A percentile compares a stretch with the other conserved stretches of the same genome.
Conservation (phyloP, 23 tunicate genomes). For the Trididemnum nubilum region DNA sequence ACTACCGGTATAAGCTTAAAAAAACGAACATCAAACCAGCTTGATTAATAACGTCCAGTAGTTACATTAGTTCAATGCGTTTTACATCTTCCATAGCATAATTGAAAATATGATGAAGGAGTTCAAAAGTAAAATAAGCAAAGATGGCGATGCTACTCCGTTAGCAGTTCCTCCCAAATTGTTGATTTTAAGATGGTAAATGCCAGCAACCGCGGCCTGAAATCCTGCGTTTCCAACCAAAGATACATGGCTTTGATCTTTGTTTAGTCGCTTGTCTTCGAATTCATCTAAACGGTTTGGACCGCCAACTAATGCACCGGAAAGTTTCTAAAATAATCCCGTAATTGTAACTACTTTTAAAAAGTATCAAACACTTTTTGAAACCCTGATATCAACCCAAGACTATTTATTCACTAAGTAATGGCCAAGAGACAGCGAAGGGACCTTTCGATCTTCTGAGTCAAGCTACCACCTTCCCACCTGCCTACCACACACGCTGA, state of each 20-base stretch:
- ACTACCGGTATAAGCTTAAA: too few relatives aligned
- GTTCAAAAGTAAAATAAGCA: too few relatives aligned
- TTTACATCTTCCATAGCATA: not conserved
- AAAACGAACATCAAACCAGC: too few relatives aligned
- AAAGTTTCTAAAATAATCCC: constrained; percentile 42
- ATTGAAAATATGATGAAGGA: not conserved
- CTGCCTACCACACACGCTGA: too few relatives aligned
- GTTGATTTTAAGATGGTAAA: constrained; percentile 46
- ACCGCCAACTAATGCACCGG: constrained; percentile 89
- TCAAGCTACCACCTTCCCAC: too few relatives aligned
- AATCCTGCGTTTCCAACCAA: constrained; percentile 88
- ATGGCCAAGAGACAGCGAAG: too few relatives aligned
- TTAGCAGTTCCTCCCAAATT: constrained; percentile 34
- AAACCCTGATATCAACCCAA: too few relatives aligned
- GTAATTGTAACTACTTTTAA: not conserved
- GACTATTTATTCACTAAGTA: too few relatives aligned
- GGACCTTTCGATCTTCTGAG: too few relatives aligned
- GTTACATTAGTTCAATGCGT: too few relatives aligned
- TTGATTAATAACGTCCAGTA: too few relatives aligned
- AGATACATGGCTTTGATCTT: constrained; percentile 61
- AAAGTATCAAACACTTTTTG: too few relatives aligned
- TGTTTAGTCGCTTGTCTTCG: constrained; percentile 40
- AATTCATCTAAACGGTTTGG: constrained; percentile 51
- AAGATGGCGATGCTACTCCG: not conserved
- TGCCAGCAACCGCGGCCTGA: constrained; percentile 68